Evolutionary conservation across 1,140 invertebrate species (phyloP).

Genomic region (Lanistes nyassanus): DNA sequence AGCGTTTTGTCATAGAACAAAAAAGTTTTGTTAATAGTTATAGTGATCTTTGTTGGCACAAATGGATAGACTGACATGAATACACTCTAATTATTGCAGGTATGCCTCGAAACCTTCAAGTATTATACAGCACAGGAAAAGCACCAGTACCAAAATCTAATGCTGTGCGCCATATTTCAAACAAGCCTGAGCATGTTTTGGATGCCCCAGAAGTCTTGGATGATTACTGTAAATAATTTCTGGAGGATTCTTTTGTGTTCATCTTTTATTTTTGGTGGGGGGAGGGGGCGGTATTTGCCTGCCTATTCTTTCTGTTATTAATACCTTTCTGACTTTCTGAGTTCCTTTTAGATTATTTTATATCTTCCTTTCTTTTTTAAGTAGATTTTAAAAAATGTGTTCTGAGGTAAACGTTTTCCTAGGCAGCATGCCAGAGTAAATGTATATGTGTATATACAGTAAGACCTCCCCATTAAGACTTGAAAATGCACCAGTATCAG

Average conservation of each 20-base stretch:
- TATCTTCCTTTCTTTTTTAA: background rate
- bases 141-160: slow-evolving; percentile 73
- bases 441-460: too few relatives aligned
- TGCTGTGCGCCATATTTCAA: slow-evolving; percentile 86
- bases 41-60: too few relatives aligned
- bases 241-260: slow-evolving; percentile 12
- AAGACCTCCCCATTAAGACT: too few relatives aligned
- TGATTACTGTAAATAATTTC: slow-evolving; percentile 94
- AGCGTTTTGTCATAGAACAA: too few relatives aligned
- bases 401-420: too few relatives aligned
- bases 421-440: too few relatives aligned
- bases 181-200: slow-evolving; percentile 88
- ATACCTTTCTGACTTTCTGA: too few relatives aligned
- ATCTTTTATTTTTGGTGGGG: too few relatives aligned
- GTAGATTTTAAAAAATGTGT: background rate
- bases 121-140: slow-evolving; percentile 87
- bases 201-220: slow-evolving; percentile 98
- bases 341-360: background rate
- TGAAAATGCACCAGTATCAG: too few relatives aligned
- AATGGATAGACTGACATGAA: background rate
- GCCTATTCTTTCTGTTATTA: background rate
- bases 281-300: too few relatives aligned
- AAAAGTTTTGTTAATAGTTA: too few relatives aligned
- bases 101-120: slow-evolving; percentile 87
- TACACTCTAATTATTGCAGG: slow-evolving; percentile 67